A percentile compares a stretch with the other conserved stretches of the same genome.
These are phyloP conservation scores for Phyllotis vaccarum DNA, from an alignment of 2,797 vertebrate species.

Conservation along the genomic window DNA sequence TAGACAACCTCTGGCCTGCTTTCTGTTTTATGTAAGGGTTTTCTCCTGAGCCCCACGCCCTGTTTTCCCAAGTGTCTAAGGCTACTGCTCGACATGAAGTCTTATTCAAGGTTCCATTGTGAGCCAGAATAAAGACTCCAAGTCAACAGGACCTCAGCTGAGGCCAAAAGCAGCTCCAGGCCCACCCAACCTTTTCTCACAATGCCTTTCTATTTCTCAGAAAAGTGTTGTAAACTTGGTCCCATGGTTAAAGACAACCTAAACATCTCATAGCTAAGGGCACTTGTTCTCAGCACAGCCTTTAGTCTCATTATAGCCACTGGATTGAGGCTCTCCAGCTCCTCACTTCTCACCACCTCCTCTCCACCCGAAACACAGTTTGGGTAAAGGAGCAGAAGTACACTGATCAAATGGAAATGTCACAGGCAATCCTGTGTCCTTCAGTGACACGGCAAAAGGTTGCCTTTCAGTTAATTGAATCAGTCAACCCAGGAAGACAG, in stretches of 20 bases:
- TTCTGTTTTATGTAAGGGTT: constrained; percentile 67
- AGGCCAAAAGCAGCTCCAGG: not conserved
- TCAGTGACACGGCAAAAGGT: not conserved
- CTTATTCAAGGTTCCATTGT: constrained; percentile 13
- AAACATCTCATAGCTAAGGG: not conserved
- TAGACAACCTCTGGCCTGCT: constrained; percentile 65
- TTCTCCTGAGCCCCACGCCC: constrained; percentile 45
- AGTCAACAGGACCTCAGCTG: not conserved
- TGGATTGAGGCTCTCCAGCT: not conserved
- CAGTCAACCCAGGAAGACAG: not conserved
- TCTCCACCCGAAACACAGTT: not conserved
- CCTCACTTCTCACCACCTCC: not conserved
- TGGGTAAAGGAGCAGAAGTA: not conserved
- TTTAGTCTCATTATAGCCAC: not conserved
- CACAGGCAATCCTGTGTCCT: not conserved
- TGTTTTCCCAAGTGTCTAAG: not conserved
- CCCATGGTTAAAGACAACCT: not conserved
- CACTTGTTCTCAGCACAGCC: rapidly evolving
- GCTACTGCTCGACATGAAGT: constrained; percentile 13
- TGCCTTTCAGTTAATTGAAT: constrained; percentile 43
- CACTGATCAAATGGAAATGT: not conserved
- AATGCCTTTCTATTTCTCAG: not conserved
- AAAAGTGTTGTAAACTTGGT: not conserved
- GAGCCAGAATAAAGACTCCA: constrained; percentile 9
- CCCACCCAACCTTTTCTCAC: not conserved